Percentiles rank a stretch among this genome's conserved stretches.
Evolutionary conservation across 2,797 vertebrate genomes (phyloP).

Genomic region (Anas bernieri): DNA sequence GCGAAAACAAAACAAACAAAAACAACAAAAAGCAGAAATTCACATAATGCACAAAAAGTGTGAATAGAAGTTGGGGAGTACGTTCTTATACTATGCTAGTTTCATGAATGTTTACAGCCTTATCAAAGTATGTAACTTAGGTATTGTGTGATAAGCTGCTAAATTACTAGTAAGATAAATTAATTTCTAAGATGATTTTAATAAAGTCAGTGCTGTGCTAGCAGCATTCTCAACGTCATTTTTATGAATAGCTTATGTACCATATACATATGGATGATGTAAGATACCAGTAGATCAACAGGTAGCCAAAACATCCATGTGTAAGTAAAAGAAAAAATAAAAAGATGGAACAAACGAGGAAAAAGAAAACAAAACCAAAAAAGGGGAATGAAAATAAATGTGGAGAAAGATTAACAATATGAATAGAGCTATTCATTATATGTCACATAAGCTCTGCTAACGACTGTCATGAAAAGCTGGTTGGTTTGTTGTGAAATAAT

Average conservation of each 20-base stretch:
- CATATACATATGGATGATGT: neutral
- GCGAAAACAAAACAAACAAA: neutral
- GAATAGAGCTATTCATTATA: neutral
- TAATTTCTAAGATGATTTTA: neutral
- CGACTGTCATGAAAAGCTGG: neutral
- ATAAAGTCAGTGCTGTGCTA: neutral
- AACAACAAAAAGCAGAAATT: neutral
- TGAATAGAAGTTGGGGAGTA: neutral
- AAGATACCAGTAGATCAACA: neutral
- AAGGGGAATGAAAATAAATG: neutral
- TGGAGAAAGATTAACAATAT: neutral
- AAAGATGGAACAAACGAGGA: neutral
- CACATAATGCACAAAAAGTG: neutral
- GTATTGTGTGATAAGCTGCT: neutral
- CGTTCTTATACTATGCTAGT: neutral
- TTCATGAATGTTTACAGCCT: neutral
- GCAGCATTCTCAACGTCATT: fast-evolving
- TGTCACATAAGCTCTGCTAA: neutral
- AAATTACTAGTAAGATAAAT: neutral
- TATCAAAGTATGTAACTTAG: neutral
- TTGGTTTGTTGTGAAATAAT: neutral
- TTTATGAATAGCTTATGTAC: neutral
- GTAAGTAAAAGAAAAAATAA: neutral
- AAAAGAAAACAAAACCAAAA: neutral
- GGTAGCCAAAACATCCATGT: neutral